Conservation (phyloP, 1,140 invertebrate species). For the Drosophila carrolli region DNA sequence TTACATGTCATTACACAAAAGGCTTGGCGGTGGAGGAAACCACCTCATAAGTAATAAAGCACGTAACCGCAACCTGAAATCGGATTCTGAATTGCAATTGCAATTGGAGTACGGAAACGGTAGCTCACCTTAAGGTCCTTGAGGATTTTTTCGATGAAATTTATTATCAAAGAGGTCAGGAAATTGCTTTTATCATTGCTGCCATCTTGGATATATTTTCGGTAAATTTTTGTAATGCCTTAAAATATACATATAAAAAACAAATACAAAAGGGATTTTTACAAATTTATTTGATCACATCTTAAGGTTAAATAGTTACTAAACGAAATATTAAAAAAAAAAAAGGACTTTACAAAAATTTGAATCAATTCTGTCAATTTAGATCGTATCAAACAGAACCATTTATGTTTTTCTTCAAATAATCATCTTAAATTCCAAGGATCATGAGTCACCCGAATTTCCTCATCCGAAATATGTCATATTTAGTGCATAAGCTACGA, state of each 20-base stretch:
- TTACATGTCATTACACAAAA: constrained; percentile 77
- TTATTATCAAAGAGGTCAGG: neutral
- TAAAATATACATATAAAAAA: too few relatives aligned
- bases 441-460: constrained; percentile 3
- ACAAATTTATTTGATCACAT: too few relatives aligned
- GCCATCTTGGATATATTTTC: neutral
- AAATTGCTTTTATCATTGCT: neutral
- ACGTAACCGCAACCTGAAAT: constrained; percentile 63
- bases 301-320: too few relatives aligned
- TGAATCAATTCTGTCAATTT: too few relatives aligned
- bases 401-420: neutral
- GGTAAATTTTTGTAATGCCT: too few relatives aligned
- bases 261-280: too few relatives aligned
- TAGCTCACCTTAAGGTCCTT: constrained; percentile 9
- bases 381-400: neutral
- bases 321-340: too few relatives aligned
- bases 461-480: constrained; percentile 47
- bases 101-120: neutral
- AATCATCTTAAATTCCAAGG: neutral
- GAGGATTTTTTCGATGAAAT: neutral
- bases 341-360: too few relatives aligned
- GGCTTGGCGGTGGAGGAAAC: constrained; percentile 41
- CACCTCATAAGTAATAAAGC: constrained; percentile 78
- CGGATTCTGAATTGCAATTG: constrained; percentile 28
- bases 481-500: constrained; percentile 76